Conservation (phyloP, 23 tunicate genomes). For the Trididemnum clinides region DNA sequence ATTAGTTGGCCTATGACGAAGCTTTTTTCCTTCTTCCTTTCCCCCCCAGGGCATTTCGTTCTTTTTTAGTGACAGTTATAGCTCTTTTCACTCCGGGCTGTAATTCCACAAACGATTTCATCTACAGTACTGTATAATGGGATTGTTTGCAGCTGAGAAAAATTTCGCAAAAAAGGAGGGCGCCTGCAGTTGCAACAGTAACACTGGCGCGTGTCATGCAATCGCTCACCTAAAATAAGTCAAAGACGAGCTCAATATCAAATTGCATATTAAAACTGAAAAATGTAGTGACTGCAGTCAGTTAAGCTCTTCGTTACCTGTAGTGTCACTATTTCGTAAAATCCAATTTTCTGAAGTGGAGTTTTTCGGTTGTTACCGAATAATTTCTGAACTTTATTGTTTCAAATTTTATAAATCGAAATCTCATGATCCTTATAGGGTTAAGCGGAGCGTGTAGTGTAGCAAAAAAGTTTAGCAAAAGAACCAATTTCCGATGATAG, state of each 20-base stretch:
- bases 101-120: slow-evolving; percentile 25
- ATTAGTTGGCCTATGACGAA: slow-evolving; percentile 25
- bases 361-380: no score
- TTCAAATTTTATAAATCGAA: no score
- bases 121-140: background rate
- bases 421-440: no score
- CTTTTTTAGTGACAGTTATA: slow-evolving; percentile 26
- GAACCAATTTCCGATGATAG: slow-evolving; percentile 1
- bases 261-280: slow-evolving; percentile 24
- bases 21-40: background rate
- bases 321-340: no score
- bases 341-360: no score
- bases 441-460: slow-evolving; percentile 8
- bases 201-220: background rate
- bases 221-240: slow-evolving; percentile 11
- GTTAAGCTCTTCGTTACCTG: no score
- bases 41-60: slow-evolving; percentile 24
- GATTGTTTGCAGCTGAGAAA: slow-evolving; percentile 11
- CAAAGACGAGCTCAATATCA: background rate
- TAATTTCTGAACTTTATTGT: no score
- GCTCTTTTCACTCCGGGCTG: slow-evolving; percentile 17
- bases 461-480: slow-evolving; percentile 18
- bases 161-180: slow-evolving; percentile 2
- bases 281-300: background rate
- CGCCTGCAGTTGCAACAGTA: background rate